A percentile compares a stretch with the other conserved stretches of the same genome.
Evolutionary conservation across 2,888 invertebrate genomes (phyloP).

Genomic region (Arctia plantaginis): DNA sequence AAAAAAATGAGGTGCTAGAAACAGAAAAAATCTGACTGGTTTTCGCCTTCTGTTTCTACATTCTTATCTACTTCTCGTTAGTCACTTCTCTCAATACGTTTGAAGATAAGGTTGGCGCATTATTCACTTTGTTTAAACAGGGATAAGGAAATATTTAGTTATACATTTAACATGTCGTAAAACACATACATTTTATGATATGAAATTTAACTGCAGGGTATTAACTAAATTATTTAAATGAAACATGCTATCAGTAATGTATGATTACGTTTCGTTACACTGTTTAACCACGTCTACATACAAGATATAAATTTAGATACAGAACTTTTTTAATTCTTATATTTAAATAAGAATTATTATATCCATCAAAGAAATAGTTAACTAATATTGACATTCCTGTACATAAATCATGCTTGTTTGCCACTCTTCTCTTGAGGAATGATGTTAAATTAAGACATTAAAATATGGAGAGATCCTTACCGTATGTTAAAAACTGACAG

Average conservation of each 20-base stretch:
- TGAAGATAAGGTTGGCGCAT: neutral
- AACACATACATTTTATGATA: neutral
- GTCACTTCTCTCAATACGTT: neutral
- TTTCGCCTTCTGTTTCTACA: neutral
- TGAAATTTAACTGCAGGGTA: constrained; percentile 2
- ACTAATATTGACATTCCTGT: neutral
- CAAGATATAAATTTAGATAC: neutral
- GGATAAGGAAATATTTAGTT: constrained; percentile 1
- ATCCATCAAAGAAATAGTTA: neutral
- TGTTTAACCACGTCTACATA: neutral
- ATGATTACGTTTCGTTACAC: neutral
- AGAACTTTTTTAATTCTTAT: neutral
- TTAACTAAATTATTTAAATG: constrained; percentile 9
- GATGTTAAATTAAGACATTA: neutral
- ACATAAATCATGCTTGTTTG: neutral
- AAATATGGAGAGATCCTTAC: neutral
- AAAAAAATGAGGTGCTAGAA: too few relatives aligned
- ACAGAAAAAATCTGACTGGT: neutral
- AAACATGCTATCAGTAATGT: constrained; percentile 6
- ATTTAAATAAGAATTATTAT: neutral
- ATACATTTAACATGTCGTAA: neutral
- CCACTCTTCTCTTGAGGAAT: neutral
- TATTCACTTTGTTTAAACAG: constrained; percentile 1
- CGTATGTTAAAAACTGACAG: neutral
- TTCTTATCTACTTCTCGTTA: neutral